These are phyloP conservation scores for Ciona savignyi DNA, from an alignment of 23 tunicate genomes.

Conservation along the genomic window DNA sequence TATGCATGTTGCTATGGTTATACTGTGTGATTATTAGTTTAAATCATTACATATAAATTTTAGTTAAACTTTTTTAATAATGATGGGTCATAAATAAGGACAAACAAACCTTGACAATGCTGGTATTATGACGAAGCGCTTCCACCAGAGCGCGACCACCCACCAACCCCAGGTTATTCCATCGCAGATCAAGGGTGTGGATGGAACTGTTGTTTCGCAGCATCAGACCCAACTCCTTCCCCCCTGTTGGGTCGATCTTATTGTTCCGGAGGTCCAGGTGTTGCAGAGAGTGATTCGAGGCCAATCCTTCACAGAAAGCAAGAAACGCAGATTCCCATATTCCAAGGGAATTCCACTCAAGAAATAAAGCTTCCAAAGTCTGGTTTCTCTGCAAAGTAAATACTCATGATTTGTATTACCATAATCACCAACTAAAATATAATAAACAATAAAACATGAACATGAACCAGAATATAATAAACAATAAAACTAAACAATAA, in stretches of 20 bases:
- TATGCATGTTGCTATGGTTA: no score
- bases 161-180: constrained; percentile 81
- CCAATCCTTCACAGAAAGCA: constrained; percentile 67
- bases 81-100: background rate
- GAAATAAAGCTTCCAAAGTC: constrained; percentile 29
- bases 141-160: constrained; percentile 64
- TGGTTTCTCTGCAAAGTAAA: constrained; percentile 52
- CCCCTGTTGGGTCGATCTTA: constrained; percentile 64
- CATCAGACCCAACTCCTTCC: constrained; percentile 55
- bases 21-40: no score
- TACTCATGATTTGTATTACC: no score
- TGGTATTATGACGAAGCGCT: constrained; percentile 41
- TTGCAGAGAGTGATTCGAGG: constrained; percentile 43
- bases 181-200: constrained; percentile 48
- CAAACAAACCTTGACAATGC: constrained; percentile 22
- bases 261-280: constrained; percentile 75
- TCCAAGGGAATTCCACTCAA: constrained; percentile 86
- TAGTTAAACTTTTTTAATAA: no score
- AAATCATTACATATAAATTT: no score
- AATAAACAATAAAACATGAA: no score
- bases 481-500: no score
- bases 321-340: constrained; percentile 72
- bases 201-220: constrained; percentile 41
- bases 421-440: no score
- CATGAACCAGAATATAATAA: no score